Conservation (phyloP, 2,113 vertebrate genomes). For the Osmerus mordax region DNA sequence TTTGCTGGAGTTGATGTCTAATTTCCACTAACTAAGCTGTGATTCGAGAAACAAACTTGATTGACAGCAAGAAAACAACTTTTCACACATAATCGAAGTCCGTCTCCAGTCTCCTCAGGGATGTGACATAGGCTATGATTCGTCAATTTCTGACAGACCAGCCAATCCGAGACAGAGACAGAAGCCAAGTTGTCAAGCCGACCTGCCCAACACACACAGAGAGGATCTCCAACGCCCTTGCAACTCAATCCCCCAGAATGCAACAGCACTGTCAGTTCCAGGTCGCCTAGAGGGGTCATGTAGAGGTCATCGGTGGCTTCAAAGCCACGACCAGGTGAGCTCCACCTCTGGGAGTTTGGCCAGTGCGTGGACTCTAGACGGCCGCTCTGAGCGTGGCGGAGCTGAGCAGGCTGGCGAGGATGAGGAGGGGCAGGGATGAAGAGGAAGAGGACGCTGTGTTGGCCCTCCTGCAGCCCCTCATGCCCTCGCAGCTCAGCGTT, state of each 20-base stretch:
- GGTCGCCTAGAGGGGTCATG: not conserved
- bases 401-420: slow-evolving; percentile 64
- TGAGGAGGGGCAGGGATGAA: slow-evolving; percentile 54
- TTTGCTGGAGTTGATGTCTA: no score
- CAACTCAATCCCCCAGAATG: slow-evolving; percentile 12
- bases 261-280: slow-evolving; percentile 23
- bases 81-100: no score
- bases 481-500: slow-evolving; percentile 67
- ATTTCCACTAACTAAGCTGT: no score
- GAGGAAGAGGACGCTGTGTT: slow-evolving; percentile 57
- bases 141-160: no score
- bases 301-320: no score
- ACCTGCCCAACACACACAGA: no score
- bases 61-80: no score
- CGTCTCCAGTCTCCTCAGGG: no score
- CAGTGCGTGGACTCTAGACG: slow-evolving; percentile 9
- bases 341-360: slow-evolving; percentile 11
- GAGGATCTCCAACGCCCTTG: no score
- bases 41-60: no score
- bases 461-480: slow-evolving; percentile 58
- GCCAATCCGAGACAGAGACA: not conserved
- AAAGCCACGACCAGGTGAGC: not conserved
- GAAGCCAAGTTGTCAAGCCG: not conserved
- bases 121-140: no score
- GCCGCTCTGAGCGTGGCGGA: slow-evolving; percentile 30